Percentiles rank a stretch among this genome's conserved stretches.
These are phyloP conservation scores for Delphinus delphis DNA, from an alignment of 2,113 vertebrate genomes.

Conservation along the genomic window DNA sequence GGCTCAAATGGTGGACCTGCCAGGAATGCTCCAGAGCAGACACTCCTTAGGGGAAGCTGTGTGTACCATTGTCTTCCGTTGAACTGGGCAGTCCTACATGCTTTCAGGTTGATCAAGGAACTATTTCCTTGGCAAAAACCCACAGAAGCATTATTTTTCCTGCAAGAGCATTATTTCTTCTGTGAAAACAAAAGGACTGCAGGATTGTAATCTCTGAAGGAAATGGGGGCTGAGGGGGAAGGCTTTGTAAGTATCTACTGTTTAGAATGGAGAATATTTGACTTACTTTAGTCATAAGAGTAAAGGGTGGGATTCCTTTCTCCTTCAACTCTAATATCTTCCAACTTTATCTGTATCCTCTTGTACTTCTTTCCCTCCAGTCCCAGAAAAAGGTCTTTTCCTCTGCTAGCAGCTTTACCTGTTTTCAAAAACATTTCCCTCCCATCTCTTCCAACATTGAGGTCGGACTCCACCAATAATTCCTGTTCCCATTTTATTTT, in stretches of 20 bases:
- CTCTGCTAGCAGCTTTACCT: neutral
- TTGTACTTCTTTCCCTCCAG: neutral
- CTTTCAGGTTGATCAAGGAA: neutral
- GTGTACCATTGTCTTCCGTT: neutral
- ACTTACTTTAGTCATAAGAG: neutral
- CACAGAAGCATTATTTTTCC: neutral
- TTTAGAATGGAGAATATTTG: neutral
- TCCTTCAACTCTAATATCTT: neutral
- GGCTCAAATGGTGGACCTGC: too few relatives aligned
- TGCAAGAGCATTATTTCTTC: neutral
- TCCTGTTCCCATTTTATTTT: neutral
- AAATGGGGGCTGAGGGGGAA: neutral
- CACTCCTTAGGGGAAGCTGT: neutral
- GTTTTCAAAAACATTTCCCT: neutral
- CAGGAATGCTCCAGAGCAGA: neutral
- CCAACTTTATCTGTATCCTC: neutral
- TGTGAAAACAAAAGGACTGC: neutral
- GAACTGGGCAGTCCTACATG: neutral
- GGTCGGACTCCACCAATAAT: neutral
- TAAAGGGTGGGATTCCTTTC: neutral
- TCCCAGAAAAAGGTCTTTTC: neutral
- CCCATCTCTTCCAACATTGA: neutral
- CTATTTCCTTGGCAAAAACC: neutral
- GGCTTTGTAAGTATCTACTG: accelerated
- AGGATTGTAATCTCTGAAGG: neutral